Conservation (phyloP, 2,113 vertebrate genomes). For the Theropithecus gelada region DNA sequence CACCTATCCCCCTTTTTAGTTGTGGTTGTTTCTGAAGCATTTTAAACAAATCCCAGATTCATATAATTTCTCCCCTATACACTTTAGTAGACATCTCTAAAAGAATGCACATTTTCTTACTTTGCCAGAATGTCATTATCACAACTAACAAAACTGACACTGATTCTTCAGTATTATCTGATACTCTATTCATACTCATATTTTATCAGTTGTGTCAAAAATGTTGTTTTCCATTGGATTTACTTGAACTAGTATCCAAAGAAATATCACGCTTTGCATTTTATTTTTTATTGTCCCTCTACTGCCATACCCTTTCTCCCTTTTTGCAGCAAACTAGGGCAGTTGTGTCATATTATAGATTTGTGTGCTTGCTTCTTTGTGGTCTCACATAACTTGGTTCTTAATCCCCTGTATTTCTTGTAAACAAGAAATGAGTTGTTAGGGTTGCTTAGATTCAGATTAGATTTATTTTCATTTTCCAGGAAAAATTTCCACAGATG, state of each 20-base stretch:
- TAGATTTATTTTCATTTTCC: background rate
- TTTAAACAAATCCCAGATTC: background rate
- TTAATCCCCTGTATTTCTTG: background rate
- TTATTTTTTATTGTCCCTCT: background rate
- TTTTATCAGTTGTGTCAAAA: constrained; percentile 31
- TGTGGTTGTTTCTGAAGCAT: background rate
- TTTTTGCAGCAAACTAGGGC: background rate
- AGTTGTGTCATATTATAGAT: background rate
- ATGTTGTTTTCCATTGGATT: background rate
- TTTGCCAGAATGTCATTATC: background rate
- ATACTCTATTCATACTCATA: background rate
- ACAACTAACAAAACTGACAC: constrained; percentile 22
- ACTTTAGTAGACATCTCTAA: background rate
- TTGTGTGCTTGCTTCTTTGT: background rate
- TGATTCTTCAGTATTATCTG: background rate
- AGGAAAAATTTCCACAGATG: background rate
- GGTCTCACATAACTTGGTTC: background rate
- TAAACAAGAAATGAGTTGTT: background rate
- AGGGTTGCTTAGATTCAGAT: background rate
- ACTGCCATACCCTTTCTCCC: background rate
- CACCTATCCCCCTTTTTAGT: background rate
- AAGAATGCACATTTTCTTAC: background rate
- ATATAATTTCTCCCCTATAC: background rate
- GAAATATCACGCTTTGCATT: background rate
- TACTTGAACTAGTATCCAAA: constrained; percentile 33